A percentile compares a stretch with the other conserved stretches of the same genome.
phyloP scores from a whole-genome alignment of 2,113 vertebrate species.

The Tauraco erythrolophus region DNA sequence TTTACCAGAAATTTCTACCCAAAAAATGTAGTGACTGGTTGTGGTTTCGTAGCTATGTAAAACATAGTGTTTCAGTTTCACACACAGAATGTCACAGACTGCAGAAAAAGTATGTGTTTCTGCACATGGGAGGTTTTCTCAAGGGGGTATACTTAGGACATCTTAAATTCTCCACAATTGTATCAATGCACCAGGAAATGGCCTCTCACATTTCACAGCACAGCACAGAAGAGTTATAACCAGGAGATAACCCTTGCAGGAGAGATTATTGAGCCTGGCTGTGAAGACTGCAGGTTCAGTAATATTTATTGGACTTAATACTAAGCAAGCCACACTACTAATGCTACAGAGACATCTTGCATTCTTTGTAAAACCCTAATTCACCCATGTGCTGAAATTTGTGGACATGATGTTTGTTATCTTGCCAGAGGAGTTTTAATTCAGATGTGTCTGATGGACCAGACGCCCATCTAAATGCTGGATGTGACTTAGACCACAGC shows the following conservation, averaged over 20 bases:
- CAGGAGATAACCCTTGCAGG: background rate
- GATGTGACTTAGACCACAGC: background rate
- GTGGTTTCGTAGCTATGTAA: background rate
- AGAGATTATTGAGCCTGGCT: background rate
- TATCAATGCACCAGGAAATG: background rate
- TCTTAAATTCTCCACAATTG: background rate
- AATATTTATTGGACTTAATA: background rate
- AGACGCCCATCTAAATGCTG: background rate
- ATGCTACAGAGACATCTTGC: background rate
- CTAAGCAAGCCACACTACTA: background rate
- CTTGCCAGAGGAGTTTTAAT: background rate
- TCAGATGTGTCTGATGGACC: background rate
- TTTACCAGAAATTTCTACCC: background rate
- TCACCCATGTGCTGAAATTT: background rate
- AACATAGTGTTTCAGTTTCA: background rate
- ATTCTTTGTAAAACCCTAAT: background rate
- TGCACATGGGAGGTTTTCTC: background rate
- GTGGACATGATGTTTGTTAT: background rate
- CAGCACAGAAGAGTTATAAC: background rate
- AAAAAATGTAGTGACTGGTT: background rate
- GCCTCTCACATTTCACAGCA: background rate
- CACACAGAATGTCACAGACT: background rate
- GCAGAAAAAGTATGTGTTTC: background rate
- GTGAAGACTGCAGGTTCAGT: background rate
- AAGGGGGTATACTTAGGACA: background rate